These are phyloP conservation scores for Bombylius major DNA, from an alignment of 2,888 invertebrate species.

Conservation along the genomic window DNA sequence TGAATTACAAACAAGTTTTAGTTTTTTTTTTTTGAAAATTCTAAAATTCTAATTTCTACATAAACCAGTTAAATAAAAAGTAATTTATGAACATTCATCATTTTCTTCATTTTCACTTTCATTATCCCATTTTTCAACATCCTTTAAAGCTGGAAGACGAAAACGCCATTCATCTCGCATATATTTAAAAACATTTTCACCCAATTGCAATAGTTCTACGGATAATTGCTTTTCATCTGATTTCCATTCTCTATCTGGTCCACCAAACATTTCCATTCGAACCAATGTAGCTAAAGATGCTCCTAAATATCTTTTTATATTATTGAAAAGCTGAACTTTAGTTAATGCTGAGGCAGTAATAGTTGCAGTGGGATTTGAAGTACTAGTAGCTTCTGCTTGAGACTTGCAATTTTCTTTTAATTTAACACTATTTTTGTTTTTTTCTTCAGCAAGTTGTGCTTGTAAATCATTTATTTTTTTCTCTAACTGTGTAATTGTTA, in stretches of 20 bases:
- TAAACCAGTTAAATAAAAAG: no score
- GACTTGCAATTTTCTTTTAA: constrained; percentile 3
- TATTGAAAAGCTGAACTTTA: constrained; percentile 31
- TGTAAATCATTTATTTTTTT: not conserved
- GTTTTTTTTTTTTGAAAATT: no score
- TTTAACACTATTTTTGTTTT: not conserved
- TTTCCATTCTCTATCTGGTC: constrained; percentile 29
- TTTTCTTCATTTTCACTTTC: constrained; percentile 16
- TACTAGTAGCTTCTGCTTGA: constrained; percentile 5
- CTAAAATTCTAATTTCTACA: no score
- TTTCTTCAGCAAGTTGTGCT: not conserved
- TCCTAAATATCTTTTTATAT: constrained; percentile 31
- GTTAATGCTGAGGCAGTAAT: not conserved
- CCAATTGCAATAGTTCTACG: constrained; percentile 27
- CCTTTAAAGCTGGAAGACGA: constrained; percentile 27
- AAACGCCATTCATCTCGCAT: constrained; percentile 34
- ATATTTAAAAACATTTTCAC: constrained; percentile 27
- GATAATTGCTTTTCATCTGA: constrained; percentile 29
- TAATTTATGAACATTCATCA: constrained; percentile 11
- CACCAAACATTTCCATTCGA: constrained; percentile 35
- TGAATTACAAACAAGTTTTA: no score
- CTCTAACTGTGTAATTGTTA: not conserved
- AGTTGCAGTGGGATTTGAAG: constrained; percentile 6
- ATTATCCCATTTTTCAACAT: constrained; percentile 24
- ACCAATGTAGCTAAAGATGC: constrained; percentile 31